These are phyloP conservation scores for Tachypleus tridentatus DNA, from an alignment of 1,140 invertebrate species.

Conservation along the genomic window DNA sequence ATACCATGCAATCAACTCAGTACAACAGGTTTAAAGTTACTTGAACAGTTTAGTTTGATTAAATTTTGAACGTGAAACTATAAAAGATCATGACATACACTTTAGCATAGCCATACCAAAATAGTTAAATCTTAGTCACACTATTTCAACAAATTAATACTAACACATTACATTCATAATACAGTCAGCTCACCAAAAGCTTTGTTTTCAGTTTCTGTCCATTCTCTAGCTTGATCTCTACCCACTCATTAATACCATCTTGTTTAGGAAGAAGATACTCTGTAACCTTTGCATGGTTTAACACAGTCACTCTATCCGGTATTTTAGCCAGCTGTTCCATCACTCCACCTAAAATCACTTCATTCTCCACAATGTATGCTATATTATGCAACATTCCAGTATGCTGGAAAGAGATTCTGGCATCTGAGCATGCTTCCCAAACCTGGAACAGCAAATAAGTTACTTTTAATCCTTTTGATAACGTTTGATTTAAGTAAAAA, in stretches of 20 bases:
- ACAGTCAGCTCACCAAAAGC: slow-evolving; percentile 34
- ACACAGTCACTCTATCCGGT: slow-evolving; percentile 35
- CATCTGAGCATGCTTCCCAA: slow-evolving; percentile 82
- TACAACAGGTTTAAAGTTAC: too few species aligned
- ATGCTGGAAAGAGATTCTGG: slow-evolving; percentile 69
- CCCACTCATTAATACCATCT: slow-evolving; percentile 21
- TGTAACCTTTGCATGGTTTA: slow-evolving; percentile 8
- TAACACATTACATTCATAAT: too few species aligned
- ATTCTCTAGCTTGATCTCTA: slow-evolving; percentile 33
- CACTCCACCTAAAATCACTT: slow-evolving; percentile 59
- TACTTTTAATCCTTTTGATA: too few species aligned
- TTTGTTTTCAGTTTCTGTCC: slow-evolving; percentile 34
- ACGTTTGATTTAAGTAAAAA: too few species aligned
- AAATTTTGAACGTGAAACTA: too few species aligned
- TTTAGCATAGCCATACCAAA: too few species aligned
- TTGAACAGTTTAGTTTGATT: too few species aligned
- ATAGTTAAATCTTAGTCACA: too few species aligned
- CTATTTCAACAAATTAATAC: too few species aligned
- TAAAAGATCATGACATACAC: too few species aligned
- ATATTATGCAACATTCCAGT: slow-evolving; percentile 55
- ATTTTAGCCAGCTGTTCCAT: slow-evolving; percentile 41
- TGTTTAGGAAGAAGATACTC: slow-evolving; percentile 6
- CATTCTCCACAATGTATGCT: slow-evolving; percentile 90
- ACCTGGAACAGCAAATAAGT: slow-evolving; percentile 42
- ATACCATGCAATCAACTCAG: too few species aligned